Evolutionary conservation across 2,888 invertebrate species (phyloP).

Genomic region (Rhagium mordax): DNA sequence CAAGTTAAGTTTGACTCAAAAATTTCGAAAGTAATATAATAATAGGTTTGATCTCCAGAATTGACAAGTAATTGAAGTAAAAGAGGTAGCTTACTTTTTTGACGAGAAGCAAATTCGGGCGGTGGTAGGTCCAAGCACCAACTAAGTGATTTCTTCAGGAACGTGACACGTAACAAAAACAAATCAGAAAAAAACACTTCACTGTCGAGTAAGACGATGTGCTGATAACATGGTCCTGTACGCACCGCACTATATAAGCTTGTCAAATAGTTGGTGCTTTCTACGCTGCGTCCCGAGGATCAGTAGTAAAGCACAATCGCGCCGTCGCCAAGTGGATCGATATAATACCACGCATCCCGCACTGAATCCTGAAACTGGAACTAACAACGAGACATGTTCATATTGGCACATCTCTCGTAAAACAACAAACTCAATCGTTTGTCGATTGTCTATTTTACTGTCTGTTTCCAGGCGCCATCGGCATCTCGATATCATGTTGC

Average conservation of each 20-base stretch:
- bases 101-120: neutral
- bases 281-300: slow-evolving; percentile 57
- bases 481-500: neutral
- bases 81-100: slow-evolving; percentile 12
- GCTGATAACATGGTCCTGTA: slow-evolving; percentile 46
- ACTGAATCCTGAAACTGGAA: slow-evolving; percentile 54
- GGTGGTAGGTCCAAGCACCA: slow-evolving; percentile 25
- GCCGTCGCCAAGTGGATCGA: slow-evolving; percentile 63
- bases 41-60: neutral
- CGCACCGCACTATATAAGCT: slow-evolving; percentile 57
- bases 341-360: slow-evolving; percentile 63
- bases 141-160: slow-evolving; percentile 12
- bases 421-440: slow-evolving; percentile 46
- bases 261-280: slow-evolving; percentile 56
- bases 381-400: slow-evolving; percentile 52
- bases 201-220: slow-evolving; percentile 44
- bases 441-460: slow-evolving; percentile 41
- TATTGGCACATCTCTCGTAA: slow-evolving; percentile 53
- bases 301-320: slow-evolving; percentile 45
- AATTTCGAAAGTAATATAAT: neutral
- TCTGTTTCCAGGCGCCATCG: slow-evolving; percentile 29
- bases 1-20: neutral
- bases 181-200: slow-evolving; percentile 30
- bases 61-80: neutral
- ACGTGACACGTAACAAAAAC: slow-evolving; percentile 10